Conservation (phyloP, 1,140 invertebrate genomes). For the Nebria ingens region DNA sequence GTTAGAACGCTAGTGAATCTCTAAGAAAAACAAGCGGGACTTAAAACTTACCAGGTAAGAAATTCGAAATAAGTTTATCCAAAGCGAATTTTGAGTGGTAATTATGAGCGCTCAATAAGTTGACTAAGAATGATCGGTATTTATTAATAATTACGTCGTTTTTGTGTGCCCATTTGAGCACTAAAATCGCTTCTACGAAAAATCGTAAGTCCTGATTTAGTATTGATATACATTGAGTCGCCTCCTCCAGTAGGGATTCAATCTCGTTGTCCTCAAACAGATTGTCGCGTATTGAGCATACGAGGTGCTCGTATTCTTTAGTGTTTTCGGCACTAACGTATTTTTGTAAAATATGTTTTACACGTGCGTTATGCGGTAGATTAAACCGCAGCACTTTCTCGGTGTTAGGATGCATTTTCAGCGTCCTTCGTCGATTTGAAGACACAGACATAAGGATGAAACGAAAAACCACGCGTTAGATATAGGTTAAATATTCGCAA, state of each 20-base stretch:
- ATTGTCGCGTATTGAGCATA: constrained; percentile 27
- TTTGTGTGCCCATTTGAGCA: constrained; percentile 45
- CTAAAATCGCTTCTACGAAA: constrained; percentile 50
- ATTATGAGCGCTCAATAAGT: constrained; percentile 51
- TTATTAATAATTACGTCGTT: constrained; percentile 36
- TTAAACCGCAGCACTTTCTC: constrained; percentile 22
- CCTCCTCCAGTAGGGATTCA: constrained; percentile 39
- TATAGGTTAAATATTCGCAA: no score
- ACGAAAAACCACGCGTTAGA: background rate
- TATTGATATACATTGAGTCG: constrained; percentile 44
- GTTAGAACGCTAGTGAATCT: no score
- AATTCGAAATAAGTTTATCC: constrained; percentile 43
- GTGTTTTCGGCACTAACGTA: constrained; percentile 19
- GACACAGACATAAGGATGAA: background rate
- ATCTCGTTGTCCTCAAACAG: constrained; percentile 46
- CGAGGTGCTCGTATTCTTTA: constrained; percentile 27
- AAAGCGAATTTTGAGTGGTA: constrained; percentile 48
- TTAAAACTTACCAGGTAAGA: constrained; percentile 40
- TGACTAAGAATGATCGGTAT: constrained; percentile 49
- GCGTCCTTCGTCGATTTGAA: background rate
- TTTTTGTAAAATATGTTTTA: constrained; percentile 24
- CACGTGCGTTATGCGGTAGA: constrained; percentile 28
- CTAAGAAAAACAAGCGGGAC: constrained; percentile 13
- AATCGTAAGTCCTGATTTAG: constrained; percentile 42
- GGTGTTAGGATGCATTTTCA: background rate